Evolutionary conservation across 1,140 invertebrate species (phyloP).

Genomic region (Semibalanus balanoides): DNA sequence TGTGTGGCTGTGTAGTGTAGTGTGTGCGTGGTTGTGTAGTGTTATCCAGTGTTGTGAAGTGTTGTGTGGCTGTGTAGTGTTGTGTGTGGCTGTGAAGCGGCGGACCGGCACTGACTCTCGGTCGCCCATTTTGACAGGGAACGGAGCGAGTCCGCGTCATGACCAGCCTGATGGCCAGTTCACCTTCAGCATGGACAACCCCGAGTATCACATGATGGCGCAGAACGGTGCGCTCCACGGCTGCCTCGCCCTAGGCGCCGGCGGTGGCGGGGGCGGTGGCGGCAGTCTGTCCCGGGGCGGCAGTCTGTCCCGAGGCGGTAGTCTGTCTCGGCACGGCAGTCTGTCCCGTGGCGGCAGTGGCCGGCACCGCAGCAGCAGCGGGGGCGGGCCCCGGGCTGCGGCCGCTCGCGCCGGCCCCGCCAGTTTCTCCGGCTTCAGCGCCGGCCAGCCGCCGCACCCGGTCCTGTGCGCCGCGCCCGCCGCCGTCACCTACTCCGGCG

Average conservation of each 20-base stretch:
- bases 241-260: conserved; percentile 14
- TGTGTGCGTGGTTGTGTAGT: too few relatives aligned
- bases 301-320: neutral
- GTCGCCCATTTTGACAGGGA: neutral
- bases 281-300: neutral
- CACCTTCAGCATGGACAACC: conserved; percentile 62
- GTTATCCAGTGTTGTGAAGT: too few relatives aligned
- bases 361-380: conserved; percentile 9
- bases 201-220: conserved; percentile 69
- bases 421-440: neutral
- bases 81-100: too few relatives aligned
- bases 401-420: neutral
- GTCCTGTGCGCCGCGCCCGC: too few relatives aligned
- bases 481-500: too few relatives aligned
- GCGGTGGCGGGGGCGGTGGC: neutral
- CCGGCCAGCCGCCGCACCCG: too few relatives aligned
- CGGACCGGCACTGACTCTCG: too few relatives aligned
- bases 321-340: neutral
- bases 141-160: conserved; percentile 3
- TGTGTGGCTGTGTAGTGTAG: too few relatives aligned
- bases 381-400: too few relatives aligned
- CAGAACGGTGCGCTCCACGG: neutral
- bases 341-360: conserved; percentile 7
- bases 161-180: conserved; percentile 14
- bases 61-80: too few relatives aligned